Evolutionary conservation across 2,888 invertebrate genomes (phyloP).

Genomic region (Drosophila prolongata): DNA sequence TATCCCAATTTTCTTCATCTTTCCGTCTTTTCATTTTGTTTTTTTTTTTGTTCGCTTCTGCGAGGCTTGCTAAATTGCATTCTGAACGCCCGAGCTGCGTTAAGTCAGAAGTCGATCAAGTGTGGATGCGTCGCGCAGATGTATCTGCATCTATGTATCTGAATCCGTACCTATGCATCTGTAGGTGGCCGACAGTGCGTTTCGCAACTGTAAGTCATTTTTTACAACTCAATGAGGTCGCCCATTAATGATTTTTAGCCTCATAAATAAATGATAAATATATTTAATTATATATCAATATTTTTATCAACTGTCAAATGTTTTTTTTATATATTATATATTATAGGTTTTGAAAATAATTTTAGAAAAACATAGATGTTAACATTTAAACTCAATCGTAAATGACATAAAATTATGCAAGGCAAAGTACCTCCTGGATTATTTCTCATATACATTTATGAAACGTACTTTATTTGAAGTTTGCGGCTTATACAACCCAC

Average conservation of each 20-base stretch:
- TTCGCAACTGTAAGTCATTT: neutral
- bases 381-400: too few relatives aligned
- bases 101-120: constrained; percentile 76
- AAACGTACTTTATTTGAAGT: constrained; percentile 18
- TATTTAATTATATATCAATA: too few relatives aligned
- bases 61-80: constrained; percentile 66
- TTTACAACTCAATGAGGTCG: neutral
- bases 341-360: too few relatives aligned
- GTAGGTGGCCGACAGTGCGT: constrained; percentile 15
- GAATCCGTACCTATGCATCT: constrained; percentile 1
- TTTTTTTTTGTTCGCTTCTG: constrained; percentile 28
- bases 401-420: too few relatives aligned
- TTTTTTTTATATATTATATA: too few relatives aligned
- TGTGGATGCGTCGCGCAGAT: constrained; percentile 47
- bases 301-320: neutral
- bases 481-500: constrained; percentile 23
- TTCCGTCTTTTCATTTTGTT: neutral
- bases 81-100: constrained; percentile 55
- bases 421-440: too few relatives aligned
- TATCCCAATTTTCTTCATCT: constrained; percentile 26
- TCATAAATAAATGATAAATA: too few relatives aligned
- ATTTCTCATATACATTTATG: neutral
- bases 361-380: too few relatives aligned
- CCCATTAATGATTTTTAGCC: too few relatives aligned
- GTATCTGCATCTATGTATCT: constrained; percentile 12